Evolutionary conservation across 2,113 vertebrate genomes (phyloP).

Genomic region (Seriola aureovittata): DNA sequence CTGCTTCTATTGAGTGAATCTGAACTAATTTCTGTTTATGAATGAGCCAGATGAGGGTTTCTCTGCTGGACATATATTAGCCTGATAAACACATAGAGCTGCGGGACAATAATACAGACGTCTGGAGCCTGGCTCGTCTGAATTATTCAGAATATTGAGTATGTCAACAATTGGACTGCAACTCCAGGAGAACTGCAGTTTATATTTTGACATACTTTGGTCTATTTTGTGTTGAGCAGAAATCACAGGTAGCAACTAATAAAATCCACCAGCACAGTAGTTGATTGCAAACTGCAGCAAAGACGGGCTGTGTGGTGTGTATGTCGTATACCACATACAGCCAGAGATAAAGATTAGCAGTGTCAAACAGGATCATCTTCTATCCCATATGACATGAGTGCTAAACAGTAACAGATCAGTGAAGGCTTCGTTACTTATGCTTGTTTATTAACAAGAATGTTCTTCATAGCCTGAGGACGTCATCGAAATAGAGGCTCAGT

Average conservation of each 20-base stretch:
- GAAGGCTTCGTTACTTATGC: not conserved
- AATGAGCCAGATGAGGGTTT: not conserved
- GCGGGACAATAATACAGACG: too few relatives aligned
- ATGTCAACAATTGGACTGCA: not conserved
- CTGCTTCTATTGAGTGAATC: too few relatives aligned
- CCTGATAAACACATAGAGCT: too few relatives aligned
- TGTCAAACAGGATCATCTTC: not conserved
- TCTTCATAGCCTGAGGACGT: not conserved
- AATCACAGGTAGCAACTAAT: not conserved
- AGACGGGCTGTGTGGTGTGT: not conserved
- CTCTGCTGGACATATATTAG: not conserved
- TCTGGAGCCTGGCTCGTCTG: not conserved
- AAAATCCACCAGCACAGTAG: not conserved
- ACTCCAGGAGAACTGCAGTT: not conserved
- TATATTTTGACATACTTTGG: not conserved
- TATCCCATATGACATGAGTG: not conserved
- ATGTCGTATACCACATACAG: not conserved
- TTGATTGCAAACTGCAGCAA: not conserved
- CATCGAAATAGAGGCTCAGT: not conserved
- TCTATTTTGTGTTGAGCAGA: not conserved
- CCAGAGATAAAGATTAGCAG: slow-evolving; percentile 19
- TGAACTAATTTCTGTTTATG: too few relatives aligned
- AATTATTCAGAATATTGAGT: not conserved
- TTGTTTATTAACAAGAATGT: not conserved
- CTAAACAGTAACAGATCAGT: not conserved